Evolutionary conservation across 2,113 vertebrate species (phyloP), one percentile per base, ranked within the genome.

Genomic region (Pan paniscus): DNA sequence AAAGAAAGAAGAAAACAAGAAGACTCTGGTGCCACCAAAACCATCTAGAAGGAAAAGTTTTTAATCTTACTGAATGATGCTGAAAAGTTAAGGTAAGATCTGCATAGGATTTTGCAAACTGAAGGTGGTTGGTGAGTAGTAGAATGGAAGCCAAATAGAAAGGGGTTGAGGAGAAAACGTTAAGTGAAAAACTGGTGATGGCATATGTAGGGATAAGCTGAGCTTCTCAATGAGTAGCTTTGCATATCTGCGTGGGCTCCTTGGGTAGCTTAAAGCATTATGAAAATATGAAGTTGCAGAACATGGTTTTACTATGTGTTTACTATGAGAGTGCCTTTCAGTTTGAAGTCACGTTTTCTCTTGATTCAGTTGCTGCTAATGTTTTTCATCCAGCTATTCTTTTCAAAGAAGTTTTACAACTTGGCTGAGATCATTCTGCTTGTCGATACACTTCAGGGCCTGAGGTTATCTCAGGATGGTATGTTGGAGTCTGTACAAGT

Each of bases 381-480:
- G 68, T 25, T 85, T 96, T 79, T 32, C n/a, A 95, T 11, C 46
- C 73, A 92, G 86, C 35, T 73, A 30, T 35, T 93, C 89, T 90
- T 80, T 38, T 84, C 32, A 85, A 96, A 93, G 95, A 40, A 94
- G 59, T 25, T 97, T 97, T 95, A 85, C 18, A 3, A 78, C 5
- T 86, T 76, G 40, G 50, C 95, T 87, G 40, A 90, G 30, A 93
- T 93, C 83, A 85, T 68, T 78, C 70, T 88, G 46, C 84, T 90
- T 68, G 25, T 93, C 88, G 75, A 61, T n/a, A 57, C n/a, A 95
- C 96, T 97, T 94, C 84, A 89, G 91, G 86, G 88, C 87, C 84
- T 43, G 90, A 95, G 96, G 89, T 97, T 96, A 97, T 97, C 96
- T 83, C 98, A 91, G 97, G 98, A 98, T 97, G 5, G 96, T 96